phyloP scores from a whole-genome alignment of 2,888 invertebrate genomes.

The Lacanobia wlatinum region DNA sequence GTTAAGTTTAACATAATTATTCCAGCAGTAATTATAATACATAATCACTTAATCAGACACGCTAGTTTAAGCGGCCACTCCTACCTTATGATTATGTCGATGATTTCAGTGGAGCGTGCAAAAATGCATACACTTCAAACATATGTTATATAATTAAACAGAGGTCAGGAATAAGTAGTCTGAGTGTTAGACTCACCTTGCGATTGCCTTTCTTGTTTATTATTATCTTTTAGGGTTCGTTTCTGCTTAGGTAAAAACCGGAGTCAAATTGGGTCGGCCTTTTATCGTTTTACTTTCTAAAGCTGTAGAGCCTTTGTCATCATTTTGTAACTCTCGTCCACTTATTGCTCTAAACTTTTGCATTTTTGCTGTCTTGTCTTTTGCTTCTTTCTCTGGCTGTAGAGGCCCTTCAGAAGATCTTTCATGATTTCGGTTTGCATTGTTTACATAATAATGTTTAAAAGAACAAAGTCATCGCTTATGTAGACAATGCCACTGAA shows the following conservation, averaged over 20 bases:
- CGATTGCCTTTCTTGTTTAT: slow-evolving; percentile 41
- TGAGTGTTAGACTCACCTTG: slow-evolving; percentile 59
- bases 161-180: slow-evolving; percentile 60
- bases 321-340: not conserved
- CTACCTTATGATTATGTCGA: slow-evolving; percentile 29
- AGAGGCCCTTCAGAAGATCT: too few species aligned
- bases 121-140: slow-evolving; percentile 55
- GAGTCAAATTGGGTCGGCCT: not conserved
- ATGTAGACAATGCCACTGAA: not conserved
- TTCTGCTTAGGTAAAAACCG: not conserved
- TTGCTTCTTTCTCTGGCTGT: too few species aligned
- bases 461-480: not conserved
- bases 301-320: too few species aligned
- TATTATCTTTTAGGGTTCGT: slow-evolving; percentile 27
- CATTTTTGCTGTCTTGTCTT: too few species aligned
- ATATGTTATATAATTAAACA: slow-evolving; percentile 53
- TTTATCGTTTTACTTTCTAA: not conserved
- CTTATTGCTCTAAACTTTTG: too few species aligned
- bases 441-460: not conserved
- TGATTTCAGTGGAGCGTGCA: slow-evolving; percentile 61
- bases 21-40: slow-evolving; percentile 36
- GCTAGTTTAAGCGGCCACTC: slow-evolving; percentile 13
- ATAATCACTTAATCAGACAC: slow-evolving; percentile 57
- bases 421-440: not conserved
- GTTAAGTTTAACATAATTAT: slow-evolving; percentile 45